Evolutionary conservation across 1,140 invertebrate species (phyloP).

Genomic region (Drosophila willistoni): DNA sequence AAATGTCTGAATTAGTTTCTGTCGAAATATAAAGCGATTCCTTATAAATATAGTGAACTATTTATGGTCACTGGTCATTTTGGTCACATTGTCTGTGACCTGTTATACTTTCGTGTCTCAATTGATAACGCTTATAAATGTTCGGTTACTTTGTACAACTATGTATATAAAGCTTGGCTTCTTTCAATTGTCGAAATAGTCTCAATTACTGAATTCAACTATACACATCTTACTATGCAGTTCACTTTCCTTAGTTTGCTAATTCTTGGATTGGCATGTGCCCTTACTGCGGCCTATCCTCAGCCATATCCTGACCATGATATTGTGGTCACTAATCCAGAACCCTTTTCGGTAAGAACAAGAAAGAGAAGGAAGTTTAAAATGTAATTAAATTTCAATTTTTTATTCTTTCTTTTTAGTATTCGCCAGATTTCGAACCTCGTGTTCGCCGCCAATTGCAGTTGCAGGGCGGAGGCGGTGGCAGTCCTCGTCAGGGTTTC

Average conservation of each 20-base stretch:
- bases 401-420: too few species aligned
- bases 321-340: constrained; percentile 1
- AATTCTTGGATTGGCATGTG: constrained; percentile 34
- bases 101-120: too few species aligned
- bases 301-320: constrained; percentile 27
- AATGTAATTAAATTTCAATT: background rate
- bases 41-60: too few species aligned
- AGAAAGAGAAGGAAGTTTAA: background rate
- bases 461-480: constrained; percentile 59
- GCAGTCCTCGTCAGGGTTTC: constrained; percentile 62
- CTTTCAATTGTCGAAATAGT: too few species aligned
- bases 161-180: too few species aligned
- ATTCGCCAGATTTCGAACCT: constrained; percentile 6
- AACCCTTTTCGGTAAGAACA: constrained; percentile 35
- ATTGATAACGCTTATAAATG: too few species aligned
- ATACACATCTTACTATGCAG: constrained; percentile 31
- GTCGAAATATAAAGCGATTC: too few species aligned
- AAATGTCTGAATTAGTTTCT: too few species aligned
- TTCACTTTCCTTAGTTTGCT: constrained; percentile 19
- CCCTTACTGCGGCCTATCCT: constrained; percentile 34
- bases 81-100: too few species aligned
- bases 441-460: constrained; percentile 54
- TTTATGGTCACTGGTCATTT: too few species aligned
- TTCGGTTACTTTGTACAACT: too few species aligned
- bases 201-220: too few species aligned